Evolutionary conservation across 1,140 invertebrate genomes (phyloP).

Genomic region (Holotrichia oblita): DNA sequence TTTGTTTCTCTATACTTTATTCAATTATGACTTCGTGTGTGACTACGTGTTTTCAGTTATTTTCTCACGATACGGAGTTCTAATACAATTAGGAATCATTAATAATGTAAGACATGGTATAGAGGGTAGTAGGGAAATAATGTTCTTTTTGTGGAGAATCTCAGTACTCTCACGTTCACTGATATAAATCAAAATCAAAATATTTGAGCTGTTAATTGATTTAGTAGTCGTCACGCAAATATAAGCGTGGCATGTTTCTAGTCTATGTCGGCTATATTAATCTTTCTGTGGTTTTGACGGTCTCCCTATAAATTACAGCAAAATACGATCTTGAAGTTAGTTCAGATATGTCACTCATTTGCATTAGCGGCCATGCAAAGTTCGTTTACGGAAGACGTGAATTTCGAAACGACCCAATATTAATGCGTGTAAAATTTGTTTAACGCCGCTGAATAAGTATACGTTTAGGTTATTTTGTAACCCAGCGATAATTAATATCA

Average conservation of each 20-base stretch:
- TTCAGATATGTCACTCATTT: slow-evolving; percentile 3
- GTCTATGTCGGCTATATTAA: not conserved
- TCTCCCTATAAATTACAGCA: not conserved
- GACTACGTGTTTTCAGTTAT: no score
- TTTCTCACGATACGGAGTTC: no score
- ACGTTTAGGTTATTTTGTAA: not conserved
- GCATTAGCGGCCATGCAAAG: not conserved
- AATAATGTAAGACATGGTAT: no score
- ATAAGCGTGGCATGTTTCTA: not conserved
- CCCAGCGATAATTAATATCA: not conserved
- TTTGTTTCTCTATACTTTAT: no score
- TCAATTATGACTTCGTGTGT: no score
- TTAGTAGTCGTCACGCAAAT: not conserved
- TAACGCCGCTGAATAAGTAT: not conserved
- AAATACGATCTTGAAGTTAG: not conserved
- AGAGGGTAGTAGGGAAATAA: no score
- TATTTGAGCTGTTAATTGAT: not conserved
- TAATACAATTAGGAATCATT: no score
- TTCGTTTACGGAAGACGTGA: not conserved
- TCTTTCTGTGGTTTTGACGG: not conserved
- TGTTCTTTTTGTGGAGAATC: no score
- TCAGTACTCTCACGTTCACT: no score
- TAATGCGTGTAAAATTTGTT: not conserved
- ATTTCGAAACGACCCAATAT: not conserved
- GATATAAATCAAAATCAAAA: no score